phyloP scores from a whole-genome alignment of 2,113 vertebrate genomes.

The Pachyramphus minor region DNA sequence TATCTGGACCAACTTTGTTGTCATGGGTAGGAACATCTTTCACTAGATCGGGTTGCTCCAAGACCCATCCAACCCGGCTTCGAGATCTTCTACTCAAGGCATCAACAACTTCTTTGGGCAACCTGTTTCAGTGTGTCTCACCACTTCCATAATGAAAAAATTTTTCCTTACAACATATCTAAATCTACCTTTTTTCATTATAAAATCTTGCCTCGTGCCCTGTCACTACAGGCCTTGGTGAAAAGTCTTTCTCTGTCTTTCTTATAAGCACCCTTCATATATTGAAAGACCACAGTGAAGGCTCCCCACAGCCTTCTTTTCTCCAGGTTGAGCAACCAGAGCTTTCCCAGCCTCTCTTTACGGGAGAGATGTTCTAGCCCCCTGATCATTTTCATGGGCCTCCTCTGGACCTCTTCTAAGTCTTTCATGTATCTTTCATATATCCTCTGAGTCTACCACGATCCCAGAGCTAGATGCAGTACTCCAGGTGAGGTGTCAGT shows the following conservation, averaged over 20 bases:
- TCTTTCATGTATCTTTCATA: neutral
- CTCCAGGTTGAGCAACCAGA: neutral
- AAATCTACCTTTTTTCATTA: neutral
- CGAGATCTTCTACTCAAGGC: neutral
- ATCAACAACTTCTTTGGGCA: neutral
- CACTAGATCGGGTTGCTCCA: neutral
- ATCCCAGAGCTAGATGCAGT: neutral
- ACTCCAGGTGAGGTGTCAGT: neutral
- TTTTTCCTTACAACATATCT: neutral
- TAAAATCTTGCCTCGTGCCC: neutral
- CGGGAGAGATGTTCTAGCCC: neutral
- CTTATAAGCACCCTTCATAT: neutral
- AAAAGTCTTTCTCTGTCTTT: neutral
- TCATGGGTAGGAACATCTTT: neutral
- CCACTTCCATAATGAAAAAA: neutral
- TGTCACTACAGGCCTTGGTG: neutral
- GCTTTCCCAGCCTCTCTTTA: neutral
- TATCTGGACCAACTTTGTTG: accelerated
- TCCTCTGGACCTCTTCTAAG: neutral
- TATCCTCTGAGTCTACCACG: no score
- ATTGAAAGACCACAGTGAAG: accelerated
- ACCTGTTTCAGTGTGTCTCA: neutral
- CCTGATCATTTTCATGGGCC: neutral
- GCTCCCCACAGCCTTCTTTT: neutral
- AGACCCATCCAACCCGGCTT: accelerated